Conservation (phyloP, 92 coral and sea anemone species). For the Epizoanthus fatuus region DNA sequence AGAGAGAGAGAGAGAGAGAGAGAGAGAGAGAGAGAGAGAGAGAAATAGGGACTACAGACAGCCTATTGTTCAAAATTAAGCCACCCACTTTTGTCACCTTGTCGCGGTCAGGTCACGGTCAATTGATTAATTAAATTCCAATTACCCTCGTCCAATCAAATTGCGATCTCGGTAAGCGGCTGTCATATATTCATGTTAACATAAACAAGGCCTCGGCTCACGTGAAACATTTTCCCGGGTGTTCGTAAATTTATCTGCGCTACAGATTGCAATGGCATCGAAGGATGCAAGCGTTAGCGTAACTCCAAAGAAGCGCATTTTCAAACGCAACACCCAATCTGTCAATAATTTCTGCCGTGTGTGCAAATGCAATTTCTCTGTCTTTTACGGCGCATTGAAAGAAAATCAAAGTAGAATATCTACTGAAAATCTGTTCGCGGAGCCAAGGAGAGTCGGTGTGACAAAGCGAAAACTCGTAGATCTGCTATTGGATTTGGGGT, state of each 20-base stretch:
- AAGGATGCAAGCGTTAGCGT: neutral
- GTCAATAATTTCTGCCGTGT: conserved; percentile 29
- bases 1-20: no score
- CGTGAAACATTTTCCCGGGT: no score
- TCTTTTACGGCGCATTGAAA: conserved; percentile 19
- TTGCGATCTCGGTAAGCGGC: neutral
- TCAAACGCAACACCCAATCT: conserved; percentile 7
- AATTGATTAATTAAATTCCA: neutral
- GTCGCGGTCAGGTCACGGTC: no score
- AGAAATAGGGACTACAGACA: no score
- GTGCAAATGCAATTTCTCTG: conserved; percentile 25
- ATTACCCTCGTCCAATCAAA: neutral
- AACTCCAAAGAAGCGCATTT: conserved; percentile 19
- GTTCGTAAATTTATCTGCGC: no score
- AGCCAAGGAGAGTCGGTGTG: conserved; percentile 4
- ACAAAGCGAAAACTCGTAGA: conserved; percentile 28
- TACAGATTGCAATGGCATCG: no score
- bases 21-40: no score
- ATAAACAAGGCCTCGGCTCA: no score
- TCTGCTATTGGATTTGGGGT: conserved; percentile 10
- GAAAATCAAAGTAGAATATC: conserved; percentile 29
- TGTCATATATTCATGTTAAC: neutral
- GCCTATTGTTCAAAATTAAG: no score
- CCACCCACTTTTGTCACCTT: no score
- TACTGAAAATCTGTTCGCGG: conserved; percentile 45